phyloP scores from a whole-genome alignment of 2,113 vertebrate genomes.

The Fulica atra region DNA sequence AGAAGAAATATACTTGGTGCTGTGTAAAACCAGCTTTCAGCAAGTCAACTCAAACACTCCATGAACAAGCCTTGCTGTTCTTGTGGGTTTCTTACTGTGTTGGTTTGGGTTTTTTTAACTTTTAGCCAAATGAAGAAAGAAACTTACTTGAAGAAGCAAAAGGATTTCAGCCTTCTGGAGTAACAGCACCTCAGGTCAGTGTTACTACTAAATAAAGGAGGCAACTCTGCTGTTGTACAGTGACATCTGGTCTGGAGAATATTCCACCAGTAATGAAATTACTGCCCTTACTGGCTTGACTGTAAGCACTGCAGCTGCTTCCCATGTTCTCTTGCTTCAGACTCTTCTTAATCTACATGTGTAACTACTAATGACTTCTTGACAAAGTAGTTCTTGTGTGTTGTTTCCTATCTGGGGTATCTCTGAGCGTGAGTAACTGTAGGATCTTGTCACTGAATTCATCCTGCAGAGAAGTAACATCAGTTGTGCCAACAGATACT shows the following conservation, averaged over 20 bases:
- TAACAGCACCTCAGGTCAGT: slow-evolving; percentile 77
- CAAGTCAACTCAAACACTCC: background rate
- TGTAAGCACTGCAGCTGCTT: background rate
- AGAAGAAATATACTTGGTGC: background rate
- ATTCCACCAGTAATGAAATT: background rate
- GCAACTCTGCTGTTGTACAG: background rate
- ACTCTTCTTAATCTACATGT: background rate
- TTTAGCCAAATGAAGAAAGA: slow-evolving; percentile 95
- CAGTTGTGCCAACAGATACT: background rate
- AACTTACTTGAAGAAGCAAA: slow-evolving; percentile 93
- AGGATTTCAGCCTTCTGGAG: slow-evolving; percentile 82
- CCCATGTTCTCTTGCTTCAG: background rate
- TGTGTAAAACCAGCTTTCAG: background rate
- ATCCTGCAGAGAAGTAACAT: background rate
- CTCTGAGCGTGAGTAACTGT: background rate
- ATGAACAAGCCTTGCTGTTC: background rate
- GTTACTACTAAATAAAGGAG: background rate
- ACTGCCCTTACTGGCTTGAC: background rate
- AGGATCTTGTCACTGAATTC: background rate
- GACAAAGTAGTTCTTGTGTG: background rate
- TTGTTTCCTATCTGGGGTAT: background rate
- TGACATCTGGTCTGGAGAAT: background rate
- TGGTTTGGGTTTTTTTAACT: background rate
- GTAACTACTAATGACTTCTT: background rate
- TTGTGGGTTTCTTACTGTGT: background rate